These are phyloP conservation scores for Semicossyphus pulcher DNA, from an alignment of 2,113 vertebrate species.

Conservation along the genomic window DNA sequence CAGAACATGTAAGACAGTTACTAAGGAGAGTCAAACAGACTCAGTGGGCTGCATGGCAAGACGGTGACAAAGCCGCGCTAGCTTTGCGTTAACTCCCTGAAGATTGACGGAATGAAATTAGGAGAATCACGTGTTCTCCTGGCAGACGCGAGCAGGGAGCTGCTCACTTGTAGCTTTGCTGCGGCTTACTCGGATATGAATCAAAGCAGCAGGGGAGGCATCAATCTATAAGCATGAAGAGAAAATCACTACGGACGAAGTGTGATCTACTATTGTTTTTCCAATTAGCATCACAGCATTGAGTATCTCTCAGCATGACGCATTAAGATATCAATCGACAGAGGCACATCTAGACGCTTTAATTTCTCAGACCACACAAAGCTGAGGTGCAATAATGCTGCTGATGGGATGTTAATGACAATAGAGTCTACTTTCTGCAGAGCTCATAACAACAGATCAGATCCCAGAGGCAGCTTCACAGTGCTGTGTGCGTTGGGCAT, in stretches of 20 bases:
- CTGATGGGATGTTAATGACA: slow-evolving; percentile 6
- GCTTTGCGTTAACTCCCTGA: slow-evolving; percentile 20
- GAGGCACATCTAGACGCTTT: background rate
- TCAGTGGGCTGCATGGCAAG: slow-evolving; percentile 6
- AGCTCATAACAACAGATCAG: slow-evolving; percentile 42
- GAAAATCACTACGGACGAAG: slow-evolving; percentile 21
- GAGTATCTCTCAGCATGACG: slow-evolving; percentile 23
- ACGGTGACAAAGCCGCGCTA: slow-evolving; percentile 4
- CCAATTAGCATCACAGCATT: slow-evolving; percentile 30
- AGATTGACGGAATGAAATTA: slow-evolving; percentile 37
- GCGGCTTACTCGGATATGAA: slow-evolving; percentile 32
- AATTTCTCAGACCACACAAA: slow-evolving; percentile 16
- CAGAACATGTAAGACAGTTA: slow-evolving; percentile 52
- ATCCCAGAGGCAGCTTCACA: slow-evolving; percentile 22
- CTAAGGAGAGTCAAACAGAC: slow-evolving; percentile 40
- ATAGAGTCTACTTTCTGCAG: background rate
- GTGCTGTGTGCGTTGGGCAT: slow-evolving; percentile 6
- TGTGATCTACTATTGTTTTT: slow-evolving; percentile 37
- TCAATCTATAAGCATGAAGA: slow-evolving; percentile 18
- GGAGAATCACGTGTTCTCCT: slow-evolving; percentile 40
- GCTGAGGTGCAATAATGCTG: background rate
- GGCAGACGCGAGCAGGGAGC: background rate
- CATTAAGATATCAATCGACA: slow-evolving; percentile 21
- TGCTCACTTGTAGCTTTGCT: slow-evolving; percentile 16
- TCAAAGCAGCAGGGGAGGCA: slow-evolving; percentile 18